These are phyloP conservation scores for Thoracochromis brauschi DNA, from an alignment of 2,113 vertebrate species.

Conservation along the genomic window DNA sequence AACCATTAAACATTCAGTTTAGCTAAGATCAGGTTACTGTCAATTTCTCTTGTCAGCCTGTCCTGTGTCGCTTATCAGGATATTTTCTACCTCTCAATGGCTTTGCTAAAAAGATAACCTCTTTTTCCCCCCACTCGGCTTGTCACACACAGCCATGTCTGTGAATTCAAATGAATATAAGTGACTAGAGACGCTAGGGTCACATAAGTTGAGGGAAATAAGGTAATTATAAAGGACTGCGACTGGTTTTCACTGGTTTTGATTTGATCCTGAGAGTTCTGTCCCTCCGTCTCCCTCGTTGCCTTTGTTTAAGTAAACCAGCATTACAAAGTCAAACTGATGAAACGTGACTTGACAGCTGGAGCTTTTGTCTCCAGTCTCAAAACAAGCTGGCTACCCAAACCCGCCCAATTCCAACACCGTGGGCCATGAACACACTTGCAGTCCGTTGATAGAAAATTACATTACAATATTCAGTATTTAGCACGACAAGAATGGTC, in stretches of 20 bases:
- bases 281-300: not conserved
- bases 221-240: not conserved
- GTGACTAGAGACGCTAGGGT: not conserved
- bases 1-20: constrained; percentile 25
- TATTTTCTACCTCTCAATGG: not conserved
- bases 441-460: not conserved
- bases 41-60: constrained; percentile 20
- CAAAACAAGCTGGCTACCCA: not conserved
- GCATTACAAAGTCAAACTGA: constrained; percentile 21
- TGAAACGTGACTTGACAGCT: constrained; percentile 27
- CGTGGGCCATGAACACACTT: not conserved
- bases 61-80: not conserved
- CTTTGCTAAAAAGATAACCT: not conserved
- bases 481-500: not conserved
- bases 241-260: not conserved
- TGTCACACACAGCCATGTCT: not conserved
- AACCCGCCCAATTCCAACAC: not conserved
- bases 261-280: not conserved
- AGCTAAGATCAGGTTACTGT: constrained; percentile 30
- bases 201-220: not conserved
- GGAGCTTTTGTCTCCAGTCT: constrained; percentile 9
- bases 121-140: not conserved
- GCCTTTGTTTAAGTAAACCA: constrained; percentile 33
- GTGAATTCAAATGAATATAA: not conserved
- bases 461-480: not conserved